Evolutionary conservation across 2,113 vertebrate species (phyloP), one percentile per base, ranked within the genome.

Genomic region (Genyomyrus donnyi): DNA sequence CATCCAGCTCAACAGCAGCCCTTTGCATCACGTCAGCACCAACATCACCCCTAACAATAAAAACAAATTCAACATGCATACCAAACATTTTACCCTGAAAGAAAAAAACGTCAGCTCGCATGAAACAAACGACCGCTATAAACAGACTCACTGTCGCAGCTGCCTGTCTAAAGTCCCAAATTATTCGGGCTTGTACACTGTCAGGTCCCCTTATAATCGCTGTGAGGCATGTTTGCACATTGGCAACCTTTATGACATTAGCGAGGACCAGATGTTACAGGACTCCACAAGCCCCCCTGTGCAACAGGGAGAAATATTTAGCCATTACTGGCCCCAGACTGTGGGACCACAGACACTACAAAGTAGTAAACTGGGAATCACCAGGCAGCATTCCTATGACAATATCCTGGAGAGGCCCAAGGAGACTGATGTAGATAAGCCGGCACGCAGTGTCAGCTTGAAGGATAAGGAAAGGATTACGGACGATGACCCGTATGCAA

Each of bases 181-280:
- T 50, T 98, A 98, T 2, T 96, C 97, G 0, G 97, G 97, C 88
- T 98, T 99, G 62, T 98, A 98, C 94, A 96, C 97, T 0, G 95
- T 97, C 89, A 95, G 98, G 87, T 97, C 98, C 1, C 97, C 98
- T 1, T 98, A 97, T 92, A 98, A 97, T 2, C 96, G 96, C 93
- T 99, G 98, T 0, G 98, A 99, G 0, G 96, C 98, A 0, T 99
- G 98, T 89, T 93, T 98, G 90, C 95, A 98, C 91, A 97, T 97
- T 92, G 98, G 97, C 3, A 98, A 98, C 95, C 96, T 99, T 74
- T 99, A 99, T 7, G 97, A 99, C 92, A 99, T 99, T 70, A 98
- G 98, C 6, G 98, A 99, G 94, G 98, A 99, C 94, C 98, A 99
- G 94, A 97, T 98, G 94, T 95, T 97, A 80, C 96, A 97, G 94